Evolutionary conservation across 2,888 invertebrate genomes (phyloP).

Genomic region (Desoria tigrina): DNA sequence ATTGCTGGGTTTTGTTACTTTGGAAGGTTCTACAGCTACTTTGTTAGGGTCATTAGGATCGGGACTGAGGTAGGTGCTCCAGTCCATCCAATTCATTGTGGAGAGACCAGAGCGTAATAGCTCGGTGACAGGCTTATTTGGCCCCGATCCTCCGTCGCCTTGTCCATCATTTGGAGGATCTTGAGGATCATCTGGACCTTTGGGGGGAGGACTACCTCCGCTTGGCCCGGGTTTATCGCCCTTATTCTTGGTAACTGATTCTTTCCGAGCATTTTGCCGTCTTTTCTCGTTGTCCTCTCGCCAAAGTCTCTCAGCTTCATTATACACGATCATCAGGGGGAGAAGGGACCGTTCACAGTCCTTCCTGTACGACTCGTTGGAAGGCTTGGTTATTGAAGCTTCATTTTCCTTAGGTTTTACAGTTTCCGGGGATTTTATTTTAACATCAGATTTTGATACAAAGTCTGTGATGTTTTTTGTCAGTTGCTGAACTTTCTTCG

Average conservation of each 20-base stretch:
- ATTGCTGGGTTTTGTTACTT: background rate
- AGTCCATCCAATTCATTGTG: slow-evolving; percentile 44
- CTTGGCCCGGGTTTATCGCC: slow-evolving; percentile 16
- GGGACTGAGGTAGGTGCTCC: slow-evolving; percentile 42
- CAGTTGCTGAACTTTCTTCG: slow-evolving; percentile 23
- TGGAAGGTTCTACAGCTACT: background rate
- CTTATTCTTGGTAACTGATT: slow-evolving; percentile 19
- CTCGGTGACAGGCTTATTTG: slow-evolving; percentile 43
- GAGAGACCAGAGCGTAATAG: slow-evolving; percentile 41
- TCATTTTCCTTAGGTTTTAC: background rate
- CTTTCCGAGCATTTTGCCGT: slow-evolving; percentile 14
- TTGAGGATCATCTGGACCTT: slow-evolving; percentile 10
- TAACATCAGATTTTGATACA: background rate
- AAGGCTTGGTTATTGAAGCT: slow-evolving; percentile 25
- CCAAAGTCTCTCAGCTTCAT: slow-evolving; percentile 38
- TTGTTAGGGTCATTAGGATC: slow-evolving; percentile 28
- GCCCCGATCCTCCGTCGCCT: slow-evolving; percentile 25
- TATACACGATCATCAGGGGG: slow-evolving; percentile 35
- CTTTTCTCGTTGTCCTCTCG: slow-evolving; percentile 34
- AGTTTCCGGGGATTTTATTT: background rate
- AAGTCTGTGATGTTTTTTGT: slow-evolving; percentile 4
- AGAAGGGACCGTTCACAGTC: slow-evolving; percentile 29
- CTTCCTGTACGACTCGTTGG: slow-evolving; percentile 24
- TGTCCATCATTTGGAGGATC: slow-evolving; percentile 32
- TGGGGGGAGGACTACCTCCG: slow-evolving; percentile 9